These are phyloP conservation scores for Lacanobia oleracea DNA, from an alignment of 2,888 invertebrate genomes.

Conservation along the genomic window DNA sequence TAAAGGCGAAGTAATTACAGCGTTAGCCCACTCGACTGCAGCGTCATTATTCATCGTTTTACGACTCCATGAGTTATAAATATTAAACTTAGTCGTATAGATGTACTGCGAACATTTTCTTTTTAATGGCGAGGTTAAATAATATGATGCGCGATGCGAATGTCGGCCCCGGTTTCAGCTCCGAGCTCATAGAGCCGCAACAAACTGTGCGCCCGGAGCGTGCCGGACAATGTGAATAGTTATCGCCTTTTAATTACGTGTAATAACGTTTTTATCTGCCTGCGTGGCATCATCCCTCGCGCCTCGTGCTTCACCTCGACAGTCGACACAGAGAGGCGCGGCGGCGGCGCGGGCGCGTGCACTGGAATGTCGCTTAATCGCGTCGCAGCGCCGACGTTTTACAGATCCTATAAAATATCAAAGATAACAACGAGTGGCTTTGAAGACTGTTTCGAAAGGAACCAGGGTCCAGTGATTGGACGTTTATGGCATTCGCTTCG, in stretches of 20 bases:
- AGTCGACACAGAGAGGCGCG: slow-evolving; percentile 50
- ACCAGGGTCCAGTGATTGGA: slow-evolving; percentile 83
- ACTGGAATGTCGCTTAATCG: slow-evolving; percentile 87
- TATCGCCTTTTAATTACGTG: slow-evolving; percentile 87
- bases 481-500: slow-evolving; percentile 86
- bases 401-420: slow-evolving; percentile 90
- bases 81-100: slow-evolving; percentile 90
- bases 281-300: slow-evolving; percentile 74
- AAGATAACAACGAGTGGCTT: slow-evolving; percentile 89
- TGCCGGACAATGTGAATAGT: slow-evolving; percentile 78
- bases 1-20: slow-evolving; percentile 89
- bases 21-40: slow-evolving; percentile 88
- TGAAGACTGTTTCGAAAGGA: slow-evolving; percentile 82
- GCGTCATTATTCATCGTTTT: slow-evolving; percentile 90
- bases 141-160: slow-evolving; percentile 86
- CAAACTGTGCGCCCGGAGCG: slow-evolving; percentile 79
- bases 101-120: slow-evolving; percentile 90
- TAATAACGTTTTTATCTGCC: slow-evolving; percentile 83
- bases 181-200: slow-evolving; percentile 78
- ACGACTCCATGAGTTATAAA: slow-evolving; percentile 90
- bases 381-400: slow-evolving; percentile 88
- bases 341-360: slow-evolving; percentile 67
- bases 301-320: slow-evolving; percentile 67
- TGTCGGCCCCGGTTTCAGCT: slow-evolving; percentile 81
- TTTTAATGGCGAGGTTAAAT: slow-evolving; percentile 89